Conservation (phyloP, 1,140 invertebrate genomes). For the Procambarus clarkii region DNA sequence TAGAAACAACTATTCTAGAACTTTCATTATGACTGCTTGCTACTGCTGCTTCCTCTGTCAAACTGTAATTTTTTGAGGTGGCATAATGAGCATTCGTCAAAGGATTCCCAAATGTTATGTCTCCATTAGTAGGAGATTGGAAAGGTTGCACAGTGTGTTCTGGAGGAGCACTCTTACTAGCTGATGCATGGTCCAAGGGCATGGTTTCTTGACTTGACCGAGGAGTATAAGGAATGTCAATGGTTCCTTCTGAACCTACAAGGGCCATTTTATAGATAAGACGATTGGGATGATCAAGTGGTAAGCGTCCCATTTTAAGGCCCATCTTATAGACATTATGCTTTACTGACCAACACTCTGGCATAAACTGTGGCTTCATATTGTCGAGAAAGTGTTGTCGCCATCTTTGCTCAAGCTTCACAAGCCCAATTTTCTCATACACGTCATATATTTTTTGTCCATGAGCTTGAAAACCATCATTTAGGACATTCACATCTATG, state of each 20-base stretch:
- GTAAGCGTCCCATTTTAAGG: constrained; percentile 63
- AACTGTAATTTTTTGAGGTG: neutral
- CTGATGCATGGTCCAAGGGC: neutral
- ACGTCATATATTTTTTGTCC: constrained; percentile 83
- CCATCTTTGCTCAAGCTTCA: constrained; percentile 85
- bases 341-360: constrained; percentile 85
- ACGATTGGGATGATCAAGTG: constrained; percentile 52
- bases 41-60: neutral
- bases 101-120: neutral
- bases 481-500: constrained; percentile 75
- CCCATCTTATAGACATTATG: constrained; percentile 78
- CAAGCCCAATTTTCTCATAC: constrained; percentile 80
- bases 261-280: constrained; percentile 62
- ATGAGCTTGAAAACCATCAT: constrained; percentile 81
- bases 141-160: neutral
- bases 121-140: neutral
- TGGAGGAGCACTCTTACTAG: neutral
- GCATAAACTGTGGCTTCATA: constrained; percentile 85
- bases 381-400: constrained; percentile 85
- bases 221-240: constrained; percentile 60
- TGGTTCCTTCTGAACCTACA: constrained; percentile 63
- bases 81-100: neutral
- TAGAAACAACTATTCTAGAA: neutral
- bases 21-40: neutral
- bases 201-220: neutral